A percentile compares a stretch with the other conserved stretches of the same genome.
These are phyloP conservation scores for Adrianichthys oophorus DNA, from an alignment of 2,797 vertebrate species.

Conservation along the genomic window DNA sequence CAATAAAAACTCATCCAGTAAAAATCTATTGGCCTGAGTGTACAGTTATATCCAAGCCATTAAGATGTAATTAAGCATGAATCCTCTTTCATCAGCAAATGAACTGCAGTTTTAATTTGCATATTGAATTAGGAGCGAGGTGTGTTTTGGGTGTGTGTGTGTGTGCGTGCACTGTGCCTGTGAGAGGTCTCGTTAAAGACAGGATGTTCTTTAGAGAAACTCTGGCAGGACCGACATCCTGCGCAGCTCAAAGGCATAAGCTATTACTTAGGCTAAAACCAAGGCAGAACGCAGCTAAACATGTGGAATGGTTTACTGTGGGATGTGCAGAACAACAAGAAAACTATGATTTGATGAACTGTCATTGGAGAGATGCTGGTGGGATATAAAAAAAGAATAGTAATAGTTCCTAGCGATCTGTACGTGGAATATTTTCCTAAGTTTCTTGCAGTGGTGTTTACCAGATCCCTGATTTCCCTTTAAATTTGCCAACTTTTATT, in stretches of 20 bases:
- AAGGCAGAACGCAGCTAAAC: slow-evolving; percentile 38
- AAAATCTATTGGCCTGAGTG: slow-evolving; percentile 47
- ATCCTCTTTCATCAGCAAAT: slow-evolving; percentile 74
- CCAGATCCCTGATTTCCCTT: background rate
- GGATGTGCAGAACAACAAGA: slow-evolving; percentile 16
- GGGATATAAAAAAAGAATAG: too few species aligned
- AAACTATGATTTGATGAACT: slow-evolving; percentile 7
- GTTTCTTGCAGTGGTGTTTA: background rate
- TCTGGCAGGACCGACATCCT: slow-evolving; percentile 48
- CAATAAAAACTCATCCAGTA: slow-evolving; percentile 51
- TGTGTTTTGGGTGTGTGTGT: slow-evolving; percentile 14
- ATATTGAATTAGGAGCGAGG: slow-evolving; percentile 66
- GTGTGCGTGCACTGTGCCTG: background rate
- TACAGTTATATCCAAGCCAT: slow-evolving; percentile 61
- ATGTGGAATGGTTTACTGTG: slow-evolving; percentile 10
- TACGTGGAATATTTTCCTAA: slow-evolving; percentile 1
- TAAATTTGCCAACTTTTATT: background rate
- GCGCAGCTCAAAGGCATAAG: slow-evolving; percentile 46
- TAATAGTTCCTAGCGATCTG: background rate
- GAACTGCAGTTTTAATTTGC: slow-evolving; percentile 67
- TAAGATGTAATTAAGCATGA: slow-evolving; percentile 69
- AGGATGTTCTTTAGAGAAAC: slow-evolving; percentile 49
- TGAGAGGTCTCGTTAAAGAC: slow-evolving; percentile 43
- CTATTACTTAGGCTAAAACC: slow-evolving; percentile 42
- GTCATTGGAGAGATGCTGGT: too few species aligned